Evolutionary conservation across 2,888 invertebrate genomes (phyloP).

Genomic region (Capitulum mitella): DNA sequence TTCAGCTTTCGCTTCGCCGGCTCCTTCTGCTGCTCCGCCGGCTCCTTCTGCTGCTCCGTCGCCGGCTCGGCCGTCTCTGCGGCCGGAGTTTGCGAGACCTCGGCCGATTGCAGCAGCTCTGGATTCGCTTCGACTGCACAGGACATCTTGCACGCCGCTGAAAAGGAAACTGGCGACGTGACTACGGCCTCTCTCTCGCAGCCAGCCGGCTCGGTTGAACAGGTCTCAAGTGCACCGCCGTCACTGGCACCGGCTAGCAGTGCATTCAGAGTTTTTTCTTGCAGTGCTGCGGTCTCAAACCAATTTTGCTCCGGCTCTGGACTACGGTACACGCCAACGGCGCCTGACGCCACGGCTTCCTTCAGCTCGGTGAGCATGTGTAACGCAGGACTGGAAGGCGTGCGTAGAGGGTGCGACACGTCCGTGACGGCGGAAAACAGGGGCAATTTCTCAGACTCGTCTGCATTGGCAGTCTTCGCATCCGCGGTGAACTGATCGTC

Average conservation of each 20-base stretch:
- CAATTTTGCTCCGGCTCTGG: neutral
- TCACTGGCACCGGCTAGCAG: neutral
- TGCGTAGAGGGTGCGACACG: neutral
- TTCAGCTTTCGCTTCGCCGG: neutral
- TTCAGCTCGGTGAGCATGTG: neutral
- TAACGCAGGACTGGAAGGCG: neutral
- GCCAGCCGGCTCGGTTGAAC: neutral
- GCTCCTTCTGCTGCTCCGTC: too few relatives aligned
- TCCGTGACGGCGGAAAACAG: neutral
- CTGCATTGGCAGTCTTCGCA: too few relatives aligned
- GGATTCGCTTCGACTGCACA: neutral
- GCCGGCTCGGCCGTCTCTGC: neutral
- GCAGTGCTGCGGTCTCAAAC: neutral
- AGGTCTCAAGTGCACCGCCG: too few relatives aligned
- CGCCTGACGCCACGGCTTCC: neutral
- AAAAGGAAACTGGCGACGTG: constrained; percentile 19
- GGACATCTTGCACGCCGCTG: neutral
- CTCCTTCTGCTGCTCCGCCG: too few relatives aligned
- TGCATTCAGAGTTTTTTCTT: neutral
- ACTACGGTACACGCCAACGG: neutral
- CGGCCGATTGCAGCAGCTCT: neutral
- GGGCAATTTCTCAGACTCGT: neutral
- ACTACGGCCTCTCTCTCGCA: neutral
- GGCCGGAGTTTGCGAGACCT: neutral
- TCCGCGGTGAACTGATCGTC: neutral